Evolutionary conservation across 2,113 vertebrate genomes (phyloP).

Genomic region (Zosterops japonicus): DNA sequence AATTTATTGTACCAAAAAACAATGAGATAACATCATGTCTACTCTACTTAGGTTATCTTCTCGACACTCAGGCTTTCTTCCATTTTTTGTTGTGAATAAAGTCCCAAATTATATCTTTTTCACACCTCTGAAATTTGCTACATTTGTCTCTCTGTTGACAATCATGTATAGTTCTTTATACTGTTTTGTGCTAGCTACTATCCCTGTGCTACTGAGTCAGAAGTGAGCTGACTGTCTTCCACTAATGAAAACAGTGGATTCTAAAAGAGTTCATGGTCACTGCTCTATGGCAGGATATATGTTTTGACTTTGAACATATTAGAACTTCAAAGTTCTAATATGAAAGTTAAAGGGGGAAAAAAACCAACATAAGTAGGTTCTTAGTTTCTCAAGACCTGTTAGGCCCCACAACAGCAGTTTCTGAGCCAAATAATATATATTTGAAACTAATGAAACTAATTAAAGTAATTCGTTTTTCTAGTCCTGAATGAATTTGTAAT

Average conservation of each 20-base stretch:
- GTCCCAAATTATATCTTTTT: not conserved
- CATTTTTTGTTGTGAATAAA: not conserved
- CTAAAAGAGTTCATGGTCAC: not conserved
- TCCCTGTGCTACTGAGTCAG: not conserved
- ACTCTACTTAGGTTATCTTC: not conserved
- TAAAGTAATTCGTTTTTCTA: not conserved
- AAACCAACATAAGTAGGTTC: not conserved
- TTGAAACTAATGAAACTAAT: not conserved
- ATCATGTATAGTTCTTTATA: not conserved
- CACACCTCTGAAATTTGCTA: not conserved
- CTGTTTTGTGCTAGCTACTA: not conserved
- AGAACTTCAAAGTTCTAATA: not conserved
- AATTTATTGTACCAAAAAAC: not conserved
- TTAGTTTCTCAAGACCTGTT: not conserved
- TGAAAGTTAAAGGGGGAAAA: not conserved
- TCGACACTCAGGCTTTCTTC: not conserved
- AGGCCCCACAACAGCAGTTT: not conserved
- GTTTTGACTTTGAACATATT: not conserved
- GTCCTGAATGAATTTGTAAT: not conserved
- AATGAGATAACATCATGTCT: not conserved
- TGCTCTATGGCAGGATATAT: not conserved
- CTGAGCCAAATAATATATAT: not conserved
- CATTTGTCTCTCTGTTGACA: not conserved
- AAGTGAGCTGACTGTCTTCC: not conserved
- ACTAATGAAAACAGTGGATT: not conserved